Evolutionary conservation across 1,140 invertebrate genomes (phyloP).

Genomic region (Sminthurinus signatus): DNA sequence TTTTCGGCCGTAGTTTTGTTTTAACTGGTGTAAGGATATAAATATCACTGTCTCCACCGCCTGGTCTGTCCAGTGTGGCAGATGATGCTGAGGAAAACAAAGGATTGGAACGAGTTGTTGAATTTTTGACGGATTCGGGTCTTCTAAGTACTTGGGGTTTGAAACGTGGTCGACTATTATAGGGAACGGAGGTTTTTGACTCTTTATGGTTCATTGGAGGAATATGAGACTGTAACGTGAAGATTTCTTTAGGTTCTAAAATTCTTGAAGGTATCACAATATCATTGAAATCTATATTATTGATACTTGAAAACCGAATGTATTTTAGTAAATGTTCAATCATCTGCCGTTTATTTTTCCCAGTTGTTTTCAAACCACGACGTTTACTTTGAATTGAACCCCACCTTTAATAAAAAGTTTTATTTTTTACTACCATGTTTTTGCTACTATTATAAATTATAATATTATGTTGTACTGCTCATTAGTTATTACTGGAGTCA

Average conservation of each 20-base stretch:
- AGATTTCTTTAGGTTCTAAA: conserved; percentile 23
- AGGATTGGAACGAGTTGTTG: too few species aligned
- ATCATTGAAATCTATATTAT: conserved; percentile 10
- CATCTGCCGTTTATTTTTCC: conserved; percentile 27
- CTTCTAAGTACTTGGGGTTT: not conserved
- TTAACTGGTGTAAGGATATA: too few species aligned
- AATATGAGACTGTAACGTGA: conserved; percentile 3
- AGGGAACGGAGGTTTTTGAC: not conserved
- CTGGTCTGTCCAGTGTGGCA: too few species aligned
- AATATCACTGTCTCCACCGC: too few species aligned
- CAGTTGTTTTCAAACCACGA: conserved; percentile 21
- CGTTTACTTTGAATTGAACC: conserved; percentile 23
- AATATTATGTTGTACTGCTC: too few species aligned
- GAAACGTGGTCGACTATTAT: not conserved
- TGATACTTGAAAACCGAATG: conserved; percentile 30
- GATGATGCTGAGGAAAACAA: too few species aligned
- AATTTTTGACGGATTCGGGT: not conserved
- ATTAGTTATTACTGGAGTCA: too few species aligned
- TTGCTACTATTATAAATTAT: too few species aligned
- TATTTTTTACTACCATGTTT: too few species aligned
- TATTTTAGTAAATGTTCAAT: conserved; percentile 26
- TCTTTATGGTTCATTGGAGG: not conserved
- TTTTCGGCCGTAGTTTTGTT: too few species aligned
- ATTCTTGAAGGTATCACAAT: conserved; percentile 26
- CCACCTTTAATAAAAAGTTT: conserved; percentile 23